Conservation (phyloP, 64 coral and sea anemone species). For the Anthopleura sola region DNA sequence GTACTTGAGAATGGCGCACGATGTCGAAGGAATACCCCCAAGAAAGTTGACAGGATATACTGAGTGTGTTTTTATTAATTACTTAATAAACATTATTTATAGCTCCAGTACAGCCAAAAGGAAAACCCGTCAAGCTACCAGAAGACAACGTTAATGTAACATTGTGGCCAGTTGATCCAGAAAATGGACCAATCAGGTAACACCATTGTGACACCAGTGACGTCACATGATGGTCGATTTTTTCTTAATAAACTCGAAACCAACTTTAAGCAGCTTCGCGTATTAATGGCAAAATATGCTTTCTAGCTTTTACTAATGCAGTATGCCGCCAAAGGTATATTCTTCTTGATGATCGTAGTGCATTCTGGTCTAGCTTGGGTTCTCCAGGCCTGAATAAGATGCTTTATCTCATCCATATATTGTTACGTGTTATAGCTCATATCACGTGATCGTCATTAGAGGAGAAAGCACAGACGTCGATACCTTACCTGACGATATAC, state of each 20-base stretch:
- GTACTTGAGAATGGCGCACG: no score
- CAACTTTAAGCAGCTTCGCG: not conserved
- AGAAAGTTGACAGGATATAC: no score
- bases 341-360: no score
- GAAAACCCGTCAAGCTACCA: not conserved
- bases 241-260: not conserved
- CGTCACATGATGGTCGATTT: not conserved
- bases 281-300: not conserved
- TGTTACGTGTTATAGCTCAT: not conserved
- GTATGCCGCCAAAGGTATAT: no score
- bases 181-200: slow-evolving; percentile 12
- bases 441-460: not conserved
- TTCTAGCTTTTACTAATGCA: no score
- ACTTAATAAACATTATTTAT: not conserved
- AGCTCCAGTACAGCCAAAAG: not conserved
- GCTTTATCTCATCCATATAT: not conserved
- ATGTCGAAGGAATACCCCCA: no score
- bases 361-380: no score
- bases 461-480: not conserved
- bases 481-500: not conserved
- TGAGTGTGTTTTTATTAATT: no score
- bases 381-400: no score
- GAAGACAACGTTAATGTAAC: not conserved
- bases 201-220: not conserved
- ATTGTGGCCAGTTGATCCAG: not conserved